Percentiles rank a stretch among this genome's conserved stretches.
Evolutionary conservation across 2,888 invertebrate species (phyloP).

Genomic region (Allophyes oxyacanthae): DNA sequence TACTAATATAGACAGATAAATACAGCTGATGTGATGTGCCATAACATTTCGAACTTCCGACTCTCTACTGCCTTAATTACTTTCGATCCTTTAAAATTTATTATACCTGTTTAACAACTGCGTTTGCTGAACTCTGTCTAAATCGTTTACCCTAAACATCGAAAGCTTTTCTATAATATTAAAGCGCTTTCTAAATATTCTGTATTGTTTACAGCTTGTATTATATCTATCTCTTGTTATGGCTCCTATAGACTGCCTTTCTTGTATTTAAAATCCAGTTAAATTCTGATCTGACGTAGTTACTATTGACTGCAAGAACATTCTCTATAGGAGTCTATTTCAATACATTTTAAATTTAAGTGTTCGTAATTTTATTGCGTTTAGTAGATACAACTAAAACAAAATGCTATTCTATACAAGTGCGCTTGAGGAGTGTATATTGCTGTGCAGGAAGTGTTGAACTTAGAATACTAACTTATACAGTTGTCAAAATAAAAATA

Average conservation of each 20-base stretch:
- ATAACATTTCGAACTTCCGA: slow-evolving; percentile 28
- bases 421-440: slow-evolving; percentile 61
- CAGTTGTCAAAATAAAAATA: slow-evolving; percentile 57
- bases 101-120: slow-evolving; percentile 32
- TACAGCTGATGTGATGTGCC: slow-evolving; percentile 31
- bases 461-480: slow-evolving; percentile 54
- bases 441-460: slow-evolving; percentile 63
- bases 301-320: slow-evolving; percentile 22
- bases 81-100: slow-evolving; percentile 29
- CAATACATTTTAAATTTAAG: slow-evolving; percentile 22
- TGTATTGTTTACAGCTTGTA: slow-evolving; percentile 35
- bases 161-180: slow-evolving; percentile 53
- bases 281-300: slow-evolving; percentile 20
- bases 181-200: slow-evolving; percentile 45
- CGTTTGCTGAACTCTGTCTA: slow-evolving; percentile 37
- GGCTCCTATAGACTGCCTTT: slow-evolving; percentile 33
- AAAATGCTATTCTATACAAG: slow-evolving; percentile 52
- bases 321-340: slow-evolving; percentile 29
- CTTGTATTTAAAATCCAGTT: slow-evolving; percentile 27
- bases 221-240: slow-evolving; percentile 33
- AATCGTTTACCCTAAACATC: slow-evolving; percentile 50
- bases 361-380: slow-evolving; percentile 24
- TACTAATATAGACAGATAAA: slow-evolving; percentile 16
- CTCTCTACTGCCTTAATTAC: slow-evolving; percentile 43
- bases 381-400: slow-evolving; percentile 37